Evolutionary conservation across 2,888 invertebrate genomes (phyloP), one percentile per base, ranked within the genome.

Genomic region (Lottia scabra): DNA sequence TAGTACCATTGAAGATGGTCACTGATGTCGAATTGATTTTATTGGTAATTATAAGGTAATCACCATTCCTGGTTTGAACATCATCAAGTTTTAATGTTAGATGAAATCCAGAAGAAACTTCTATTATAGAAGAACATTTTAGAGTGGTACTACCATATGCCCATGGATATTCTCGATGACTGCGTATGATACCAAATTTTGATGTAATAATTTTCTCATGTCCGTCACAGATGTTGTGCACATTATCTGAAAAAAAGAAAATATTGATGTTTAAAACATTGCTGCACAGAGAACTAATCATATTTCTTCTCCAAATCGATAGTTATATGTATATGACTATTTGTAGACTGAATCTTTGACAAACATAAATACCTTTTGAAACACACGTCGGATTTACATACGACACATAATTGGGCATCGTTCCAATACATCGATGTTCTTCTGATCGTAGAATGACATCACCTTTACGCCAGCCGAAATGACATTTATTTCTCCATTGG

Each of bases 401-500:
- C 30, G 62, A 56, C 15, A 74, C 71, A 63, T 69, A 71, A 27
- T 71, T 65, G n/a, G 74, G 65, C 13, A 43, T 13, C 6, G 27
- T 43, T 23, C 72, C 74, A 3, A 71, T 48, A 63, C 76, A 76
- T 0, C 48, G 65, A 2, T 5, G 10, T 2, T 70, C 38, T 16
- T 65, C 30, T 23, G 74, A 64, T 43, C 27, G 63, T 10, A 72
- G 66, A 6, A 76, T 68, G 3, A 64, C 45, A 44, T 67, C 43
- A 6, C 67, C 70, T n/a, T 62, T 63, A 2, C 66, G 19, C 76
- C 76, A 76, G 16, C 65, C 70, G 8, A 76, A 30, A n/a, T 62
- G 66, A 65, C 76, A 76, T 6, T 67, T 44, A 19, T 46, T 30
- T 10, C 66, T 64, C 74, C 74, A 76, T 65, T 66, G 72, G n/a